Conservation (phyloP, 2,113 vertebrate species). For the Coturnix japonica region DNA sequence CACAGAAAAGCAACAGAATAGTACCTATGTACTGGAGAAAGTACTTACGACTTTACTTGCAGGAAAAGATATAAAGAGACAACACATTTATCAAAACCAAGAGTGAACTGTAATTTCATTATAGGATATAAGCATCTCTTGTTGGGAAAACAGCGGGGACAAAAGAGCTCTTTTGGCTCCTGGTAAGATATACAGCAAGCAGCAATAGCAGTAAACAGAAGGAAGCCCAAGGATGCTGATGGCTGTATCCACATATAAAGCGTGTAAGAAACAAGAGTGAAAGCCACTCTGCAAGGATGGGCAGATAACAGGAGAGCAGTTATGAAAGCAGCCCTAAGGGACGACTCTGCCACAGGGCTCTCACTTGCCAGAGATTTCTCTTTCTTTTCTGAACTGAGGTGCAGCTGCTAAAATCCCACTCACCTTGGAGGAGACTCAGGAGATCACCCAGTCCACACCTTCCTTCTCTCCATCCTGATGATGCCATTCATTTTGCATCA, state of each 20-base stretch:
- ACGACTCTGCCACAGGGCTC: background rate
- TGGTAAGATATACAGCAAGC: background rate
- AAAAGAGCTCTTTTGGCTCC: background rate
- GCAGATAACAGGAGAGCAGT: background rate
- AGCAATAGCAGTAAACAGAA: background rate
- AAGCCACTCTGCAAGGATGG: background rate
- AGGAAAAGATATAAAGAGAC: background rate
- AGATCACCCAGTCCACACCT: fast-evolving
- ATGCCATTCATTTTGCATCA: background rate
- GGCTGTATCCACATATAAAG: fast-evolving
- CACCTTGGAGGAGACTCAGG: too few species aligned
- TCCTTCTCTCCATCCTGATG: background rate
- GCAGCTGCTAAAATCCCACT: background rate
- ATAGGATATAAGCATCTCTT: background rate
- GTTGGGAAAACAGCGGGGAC: background rate
- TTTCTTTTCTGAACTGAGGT: background rate
- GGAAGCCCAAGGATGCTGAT: background rate
- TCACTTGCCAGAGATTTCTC: background rate
- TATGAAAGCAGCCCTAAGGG: fast-evolving
- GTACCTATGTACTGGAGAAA: background rate
- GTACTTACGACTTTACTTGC: fast-evolving
- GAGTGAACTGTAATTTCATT: fast-evolving
- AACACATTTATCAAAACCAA: background rate
- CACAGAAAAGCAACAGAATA: background rate
- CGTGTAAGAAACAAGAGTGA: fast-evolving